These are phyloP conservation scores for Pristionchus mayeri DNA, from an alignment of 2,888 invertebrate genomes.

Conservation along the genomic window DNA sequence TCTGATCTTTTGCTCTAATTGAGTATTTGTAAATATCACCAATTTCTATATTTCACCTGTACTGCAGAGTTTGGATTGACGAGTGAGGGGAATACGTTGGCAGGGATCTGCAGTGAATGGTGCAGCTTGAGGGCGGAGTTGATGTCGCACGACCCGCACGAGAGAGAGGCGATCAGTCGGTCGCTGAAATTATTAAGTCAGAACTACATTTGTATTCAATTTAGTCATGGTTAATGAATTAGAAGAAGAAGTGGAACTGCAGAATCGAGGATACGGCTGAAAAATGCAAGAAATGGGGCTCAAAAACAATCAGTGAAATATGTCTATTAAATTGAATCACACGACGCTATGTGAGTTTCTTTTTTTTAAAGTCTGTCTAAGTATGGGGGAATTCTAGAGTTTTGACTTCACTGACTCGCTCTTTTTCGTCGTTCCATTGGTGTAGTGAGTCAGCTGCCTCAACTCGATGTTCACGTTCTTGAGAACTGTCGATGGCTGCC, in stretches of 20 bases:
- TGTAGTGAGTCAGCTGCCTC: slow-evolving; percentile 39
- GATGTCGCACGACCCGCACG: slow-evolving; percentile 40
- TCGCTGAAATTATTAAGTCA: neutral
- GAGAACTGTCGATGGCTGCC: slow-evolving; percentile 27
- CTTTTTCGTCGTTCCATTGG: slow-evolving; percentile 47
- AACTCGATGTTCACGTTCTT: slow-evolving; percentile 44
- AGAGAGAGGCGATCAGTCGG: slow-evolving; percentile 43
- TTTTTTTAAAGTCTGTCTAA: too few species aligned
- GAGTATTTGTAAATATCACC: neutral
- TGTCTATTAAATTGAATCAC: too few species aligned
- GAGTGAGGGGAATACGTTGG: slow-evolving; percentile 44
- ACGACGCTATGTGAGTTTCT: too few species aligned
- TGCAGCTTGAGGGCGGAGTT: slow-evolving; percentile 37
- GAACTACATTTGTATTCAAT: too few species aligned
- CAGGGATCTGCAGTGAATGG: slow-evolving; percentile 48
- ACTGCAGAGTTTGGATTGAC: slow-evolving; percentile 48
- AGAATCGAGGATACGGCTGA: neutral
- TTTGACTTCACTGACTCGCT: slow-evolving; percentile 42
- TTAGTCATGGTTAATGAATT: neutral
- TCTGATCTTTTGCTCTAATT: neutral
- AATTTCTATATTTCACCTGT: neutral
- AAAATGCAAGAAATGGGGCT: neutral
- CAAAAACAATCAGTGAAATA: too few species aligned
- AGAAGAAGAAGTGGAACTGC: too few species aligned
- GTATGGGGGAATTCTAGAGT: neutral